Evolutionary conservation across 2,888 invertebrate genomes (phyloP).

Genomic region (Hydroisotoma schaefferi): DNA sequence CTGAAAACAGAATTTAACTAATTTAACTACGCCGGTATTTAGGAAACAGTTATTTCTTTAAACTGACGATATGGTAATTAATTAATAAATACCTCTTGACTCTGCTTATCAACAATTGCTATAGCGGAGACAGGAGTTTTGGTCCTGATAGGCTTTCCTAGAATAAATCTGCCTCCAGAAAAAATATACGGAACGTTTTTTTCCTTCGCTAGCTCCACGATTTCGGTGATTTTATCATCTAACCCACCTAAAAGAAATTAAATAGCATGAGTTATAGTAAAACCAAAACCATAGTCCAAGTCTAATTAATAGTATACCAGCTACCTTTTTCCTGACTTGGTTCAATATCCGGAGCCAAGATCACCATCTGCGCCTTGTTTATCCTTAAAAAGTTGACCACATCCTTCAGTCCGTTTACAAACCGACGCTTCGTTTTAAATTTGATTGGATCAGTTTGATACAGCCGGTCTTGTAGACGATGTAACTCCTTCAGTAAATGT

Average conservation of each 20-base stretch:
- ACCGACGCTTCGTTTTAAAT: conserved; percentile 58
- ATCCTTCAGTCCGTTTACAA: conserved; percentile 64
- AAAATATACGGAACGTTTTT: conserved; percentile 61
- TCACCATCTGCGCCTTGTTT: conserved; percentile 60
- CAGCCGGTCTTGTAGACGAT: conserved; percentile 62
- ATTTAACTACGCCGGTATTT: not conserved
- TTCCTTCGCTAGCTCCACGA: conserved; percentile 56
- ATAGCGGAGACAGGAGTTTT: conserved; percentile 62
- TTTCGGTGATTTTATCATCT: conserved; percentile 57
- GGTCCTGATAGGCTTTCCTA: conserved; percentile 59
- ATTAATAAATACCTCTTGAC: conserved; percentile 55
- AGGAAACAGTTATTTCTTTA: not conserved
- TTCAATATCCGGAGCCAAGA: conserved; percentile 65
- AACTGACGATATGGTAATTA: not conserved
- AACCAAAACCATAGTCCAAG: conserved; percentile 24
- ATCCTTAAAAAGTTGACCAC: conserved; percentile 59
- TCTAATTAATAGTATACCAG: conserved; percentile 6
- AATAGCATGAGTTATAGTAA: conserved; percentile 6
- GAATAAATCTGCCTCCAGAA: conserved; percentile 58
- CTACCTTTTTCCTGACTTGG: conserved; percentile 55
- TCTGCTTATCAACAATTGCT: conserved; percentile 63
- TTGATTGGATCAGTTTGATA: conserved; percentile 61
- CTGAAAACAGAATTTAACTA: conserved; percentile 16
- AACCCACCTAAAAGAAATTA: conserved; percentile 57
- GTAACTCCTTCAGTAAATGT: conserved; percentile 57